Base-by-base conservation (phyloP, 1,140 invertebrate species). In the Sarcophaga peregrina region DNA sequence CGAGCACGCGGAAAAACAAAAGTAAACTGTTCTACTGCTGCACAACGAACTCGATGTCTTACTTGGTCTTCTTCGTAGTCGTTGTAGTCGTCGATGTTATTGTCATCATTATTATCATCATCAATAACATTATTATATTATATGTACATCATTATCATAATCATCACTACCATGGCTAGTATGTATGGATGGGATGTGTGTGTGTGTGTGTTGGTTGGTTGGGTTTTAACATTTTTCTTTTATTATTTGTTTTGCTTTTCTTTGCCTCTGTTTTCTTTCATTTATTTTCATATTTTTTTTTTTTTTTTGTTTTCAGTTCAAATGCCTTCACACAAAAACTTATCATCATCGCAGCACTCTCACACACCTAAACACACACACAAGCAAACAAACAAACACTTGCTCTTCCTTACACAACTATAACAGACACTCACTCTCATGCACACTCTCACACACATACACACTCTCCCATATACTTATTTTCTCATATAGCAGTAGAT, bases 1-100 rank as follows among this genome's bases (percentile, higher is more conserved):
- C 88, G 88, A 88, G 87, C 88, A 89, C 88, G 88, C 88, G 88
- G 88, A 89, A 89, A 89, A 89, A 88, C 88, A 89, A 89, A 89
- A 89, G 88, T 85, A 89, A 89, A 89, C 88, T 89, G 86, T 89
- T 89, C 87, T 86, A 89, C 85, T 85, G 84, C 85, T 84, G 82
- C 84, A 81, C 83, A 75, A 75, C 78, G 83, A 83, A 73, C 75
- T 68, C 62, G 50, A 78, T 50, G 47, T 50, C 75, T 78, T 78
- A 50, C 47, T 78, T 78, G 25, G 75, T 58, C 9, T 82, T 84
- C 81, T 85, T 84, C 81, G 83, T 84, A 8, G 47, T 78, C 3
- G 45, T n/a, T 48, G 74, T 10, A n/a, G 74, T 47, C 47, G 74
- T 17, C 74, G 74, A n/a, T 5, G 46, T 25, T 46, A 46, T 17